phyloP scores from a whole-genome alignment of 2,797 vertebrate genomes.

The Bradypodion pumilum region DNA sequence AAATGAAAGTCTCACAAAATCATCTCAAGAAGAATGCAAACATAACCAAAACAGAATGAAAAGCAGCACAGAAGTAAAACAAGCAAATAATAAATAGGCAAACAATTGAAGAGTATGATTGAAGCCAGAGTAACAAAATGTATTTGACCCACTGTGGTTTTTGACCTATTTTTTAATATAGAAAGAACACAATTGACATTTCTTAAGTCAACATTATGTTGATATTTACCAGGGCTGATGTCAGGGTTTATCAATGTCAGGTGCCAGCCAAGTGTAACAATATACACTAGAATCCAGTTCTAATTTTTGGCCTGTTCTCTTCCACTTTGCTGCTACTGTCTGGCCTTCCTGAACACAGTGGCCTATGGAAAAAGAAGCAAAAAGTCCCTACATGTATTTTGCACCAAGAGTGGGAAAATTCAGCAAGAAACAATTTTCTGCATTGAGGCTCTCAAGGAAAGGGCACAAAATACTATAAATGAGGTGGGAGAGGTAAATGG shows the following conservation, averaged over 20 bases:
- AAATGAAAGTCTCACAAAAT: neutral
- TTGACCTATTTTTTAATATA: neutral
- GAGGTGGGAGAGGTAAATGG: too few species aligned
- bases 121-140: neutral
- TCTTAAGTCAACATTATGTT: neutral
- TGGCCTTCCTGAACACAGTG: neutral
- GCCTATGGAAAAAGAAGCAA: neutral
- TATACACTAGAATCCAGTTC: too few species aligned
- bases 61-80: too few species aligned
- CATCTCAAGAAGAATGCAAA: neutral
- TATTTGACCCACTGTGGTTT: neutral
- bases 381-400: too few species aligned
- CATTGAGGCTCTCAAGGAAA: too few species aligned
- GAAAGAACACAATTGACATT: neutral
- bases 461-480: too few species aligned
- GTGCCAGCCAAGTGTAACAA: neutral
- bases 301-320: neutral
- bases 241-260: neutral
- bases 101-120: neutral
- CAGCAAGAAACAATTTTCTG: too few species aligned
- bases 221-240: neutral
- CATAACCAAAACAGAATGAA: neutral
- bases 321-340: neutral
- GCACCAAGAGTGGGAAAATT: too few species aligned
- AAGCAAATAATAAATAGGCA: neutral